Percentiles rank a stretch among this genome's conserved stretches.
Evolutionary conservation across 2,113 vertebrate genomes (phyloP).

Genomic region (Pristiophorus japonicus): DNA sequence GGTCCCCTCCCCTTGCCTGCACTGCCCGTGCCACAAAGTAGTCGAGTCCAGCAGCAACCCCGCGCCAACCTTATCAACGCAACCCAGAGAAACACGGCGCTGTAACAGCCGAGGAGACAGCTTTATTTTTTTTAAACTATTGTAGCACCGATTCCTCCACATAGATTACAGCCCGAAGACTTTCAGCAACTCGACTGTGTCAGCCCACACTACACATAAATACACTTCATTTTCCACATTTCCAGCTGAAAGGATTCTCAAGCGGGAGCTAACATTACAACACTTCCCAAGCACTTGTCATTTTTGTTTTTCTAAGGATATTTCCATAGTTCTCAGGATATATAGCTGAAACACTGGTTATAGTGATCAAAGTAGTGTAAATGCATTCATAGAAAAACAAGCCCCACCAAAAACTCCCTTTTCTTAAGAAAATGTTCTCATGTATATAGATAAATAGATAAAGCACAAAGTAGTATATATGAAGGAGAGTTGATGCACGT

Average conservation of each 20-base stretch:
- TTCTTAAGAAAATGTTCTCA: background rate
- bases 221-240: background rate
- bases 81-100: background rate
- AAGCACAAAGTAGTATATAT: background rate
- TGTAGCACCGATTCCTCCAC: background rate
- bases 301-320: background rate
- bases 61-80: background rate
- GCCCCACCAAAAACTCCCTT: background rate
- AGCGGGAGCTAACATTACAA: background rate
- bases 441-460: background rate
- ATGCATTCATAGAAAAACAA: background rate
- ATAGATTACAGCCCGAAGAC: background rate
- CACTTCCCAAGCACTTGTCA: background rate
- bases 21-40: background rate
- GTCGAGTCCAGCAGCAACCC: background rate
- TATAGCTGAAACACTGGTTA: background rate
- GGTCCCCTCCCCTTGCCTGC: background rate
- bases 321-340: background rate
- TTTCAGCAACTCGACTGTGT: background rate
- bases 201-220: background rate
- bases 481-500: background rate
- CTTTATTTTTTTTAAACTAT: no score
- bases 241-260: background rate
- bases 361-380: background rate
- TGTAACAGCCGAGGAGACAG: background rate